Evolutionary conservation across 2,888 invertebrate species (phyloP).

Genomic region (Melinopterus prodromus): DNA sequence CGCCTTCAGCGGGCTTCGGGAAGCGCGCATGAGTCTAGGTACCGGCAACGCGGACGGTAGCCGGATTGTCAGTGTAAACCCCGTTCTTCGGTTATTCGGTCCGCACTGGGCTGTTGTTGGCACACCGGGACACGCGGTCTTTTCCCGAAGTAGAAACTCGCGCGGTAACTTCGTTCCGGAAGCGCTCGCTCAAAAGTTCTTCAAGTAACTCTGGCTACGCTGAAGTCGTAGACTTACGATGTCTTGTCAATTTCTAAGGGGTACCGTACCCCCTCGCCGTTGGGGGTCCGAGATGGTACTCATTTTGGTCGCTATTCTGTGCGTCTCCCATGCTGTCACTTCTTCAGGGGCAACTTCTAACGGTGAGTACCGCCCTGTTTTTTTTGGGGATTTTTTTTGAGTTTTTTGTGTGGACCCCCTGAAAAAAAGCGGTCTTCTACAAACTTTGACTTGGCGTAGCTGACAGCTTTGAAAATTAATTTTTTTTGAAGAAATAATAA

Average conservation of each 20-base stretch:
- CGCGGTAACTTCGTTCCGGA: conserved; percentile 45
- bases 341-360: conserved; percentile 53
- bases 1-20: conserved; percentile 48
- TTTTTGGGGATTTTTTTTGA: conserved; percentile 33
- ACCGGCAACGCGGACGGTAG: conserved; percentile 50
- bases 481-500: not conserved
- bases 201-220: not conserved
- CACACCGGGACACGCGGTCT: conserved; percentile 30
- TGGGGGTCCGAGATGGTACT: conserved; percentile 37
- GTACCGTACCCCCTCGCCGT: not conserved
- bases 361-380: conserved; percentile 48
- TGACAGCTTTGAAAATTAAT: conserved; percentile 45
- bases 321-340: conserved; percentile 46
- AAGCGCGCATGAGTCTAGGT: conserved; percentile 57
- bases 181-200: not conserved
- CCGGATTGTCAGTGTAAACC: conserved; percentile 45
- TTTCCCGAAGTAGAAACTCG: conserved; percentile 43
- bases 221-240: not conserved
- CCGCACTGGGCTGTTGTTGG: conserved; percentile 22
- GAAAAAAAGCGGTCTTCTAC: conserved; percentile 50
- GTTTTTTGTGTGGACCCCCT: not conserved
- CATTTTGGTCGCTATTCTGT: conserved; percentile 46
- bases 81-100: not conserved
- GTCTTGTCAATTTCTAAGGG: not conserved
- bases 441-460: conserved; percentile 53